A percentile compares a stretch with the other conserved stretches of the same genome.
Evolutionary conservation across 2,888 invertebrate genomes (phyloP).

Genomic region (Mythimna pallens): DNA sequence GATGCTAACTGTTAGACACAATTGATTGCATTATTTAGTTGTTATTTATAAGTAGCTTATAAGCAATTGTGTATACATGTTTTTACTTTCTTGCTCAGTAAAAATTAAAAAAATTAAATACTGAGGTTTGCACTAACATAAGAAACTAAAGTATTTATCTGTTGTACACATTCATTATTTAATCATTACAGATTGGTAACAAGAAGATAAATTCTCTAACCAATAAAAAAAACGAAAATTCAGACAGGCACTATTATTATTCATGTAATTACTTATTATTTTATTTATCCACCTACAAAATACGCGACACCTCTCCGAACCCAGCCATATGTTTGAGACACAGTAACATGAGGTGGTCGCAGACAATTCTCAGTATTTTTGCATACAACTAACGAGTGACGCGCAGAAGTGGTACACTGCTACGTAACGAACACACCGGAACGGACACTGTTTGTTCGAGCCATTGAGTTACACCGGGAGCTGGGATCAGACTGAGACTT

Average conservation of each 20-base stretch:
- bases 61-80: no score
- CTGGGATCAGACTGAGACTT: background rate
- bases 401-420: slow-evolving; percentile 59
- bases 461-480: slow-evolving; percentile 40
- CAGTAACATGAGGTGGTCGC: slow-evolving; percentile 28
- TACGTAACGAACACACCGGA: slow-evolving; percentile 80
- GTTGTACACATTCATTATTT: background rate
- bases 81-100: no score
- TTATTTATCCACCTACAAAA: background rate
- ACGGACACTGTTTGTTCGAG: slow-evolving; percentile 76
- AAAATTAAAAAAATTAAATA: no score
- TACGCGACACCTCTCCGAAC: background rate
- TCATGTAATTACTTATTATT: no score
- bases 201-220: background rate
- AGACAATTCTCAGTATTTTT: slow-evolving; percentile 60
- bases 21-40: no score
- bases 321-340: slow-evolving; percentile 30
- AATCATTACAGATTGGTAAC: background rate
- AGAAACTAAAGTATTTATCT: background rate
- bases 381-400: slow-evolving; percentile 68
- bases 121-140: background rate
- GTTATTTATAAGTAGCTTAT: no score
- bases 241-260: no score
- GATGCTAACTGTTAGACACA: no score
- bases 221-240: background rate